A percentile compares a stretch with the other conserved stretches of the same genome.
Evolutionary conservation across 2,888 invertebrate species (phyloP).

Genomic region (Lasius platythorax): DNA sequence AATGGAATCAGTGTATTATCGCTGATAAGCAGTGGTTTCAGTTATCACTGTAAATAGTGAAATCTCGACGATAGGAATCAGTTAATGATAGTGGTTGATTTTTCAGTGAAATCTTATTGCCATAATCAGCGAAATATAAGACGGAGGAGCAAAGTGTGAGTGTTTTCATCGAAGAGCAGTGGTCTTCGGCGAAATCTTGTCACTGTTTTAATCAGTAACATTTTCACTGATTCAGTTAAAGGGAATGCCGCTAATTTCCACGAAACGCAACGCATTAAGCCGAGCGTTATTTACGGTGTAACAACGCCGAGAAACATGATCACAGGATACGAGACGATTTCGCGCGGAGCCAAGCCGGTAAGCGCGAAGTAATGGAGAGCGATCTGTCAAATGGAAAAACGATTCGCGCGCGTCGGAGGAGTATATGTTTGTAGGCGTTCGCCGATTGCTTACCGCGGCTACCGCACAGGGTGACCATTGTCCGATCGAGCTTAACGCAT

Average conservation of each 20-base stretch:
- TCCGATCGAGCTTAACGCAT: slow-evolving; percentile 61
- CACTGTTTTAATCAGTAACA: not conserved
- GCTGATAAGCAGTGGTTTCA: not conserved
- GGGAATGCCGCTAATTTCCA: slow-evolving; percentile 2
- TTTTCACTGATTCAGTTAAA: not conserved
- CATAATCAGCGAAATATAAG: not conserved
- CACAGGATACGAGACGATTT: slow-evolving; percentile 18
- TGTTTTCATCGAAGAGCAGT: not conserved
- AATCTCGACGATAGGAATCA: not conserved
- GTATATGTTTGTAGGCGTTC: slow-evolving; percentile 56
- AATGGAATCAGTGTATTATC: not conserved
- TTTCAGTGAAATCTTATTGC: not conserved
- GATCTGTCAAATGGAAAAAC: slow-evolving; percentile 55
- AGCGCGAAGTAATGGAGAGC: slow-evolving; percentile 39
- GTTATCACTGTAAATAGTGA: not conserved
- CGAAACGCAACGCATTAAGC: slow-evolving; percentile 9
- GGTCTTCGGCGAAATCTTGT: not conserved
- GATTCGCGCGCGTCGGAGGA: slow-evolving; percentile 57
- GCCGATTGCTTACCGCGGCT: slow-evolving; percentile 59
- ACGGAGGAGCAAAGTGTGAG: not conserved
- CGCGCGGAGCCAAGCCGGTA: not conserved
- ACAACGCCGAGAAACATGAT: slow-evolving; percentile 9
- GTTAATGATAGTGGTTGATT: not conserved
- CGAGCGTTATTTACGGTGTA: slow-evolving; percentile 21
- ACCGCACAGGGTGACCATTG: slow-evolving; percentile 58